phyloP scores from a whole-genome alignment of 2,888 invertebrate species.

The Drosophila leonis region DNA sequence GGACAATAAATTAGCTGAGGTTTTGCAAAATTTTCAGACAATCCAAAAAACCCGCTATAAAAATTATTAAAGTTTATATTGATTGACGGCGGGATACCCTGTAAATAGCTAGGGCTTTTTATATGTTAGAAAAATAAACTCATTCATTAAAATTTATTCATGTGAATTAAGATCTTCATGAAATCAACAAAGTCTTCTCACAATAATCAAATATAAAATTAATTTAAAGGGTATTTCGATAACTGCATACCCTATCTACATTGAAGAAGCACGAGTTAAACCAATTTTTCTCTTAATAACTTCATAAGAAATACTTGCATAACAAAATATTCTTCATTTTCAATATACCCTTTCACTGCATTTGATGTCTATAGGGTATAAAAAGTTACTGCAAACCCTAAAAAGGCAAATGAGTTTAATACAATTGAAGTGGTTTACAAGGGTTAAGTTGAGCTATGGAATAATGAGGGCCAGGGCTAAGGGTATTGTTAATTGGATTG shows the following conservation, averaged over 20 bases:
- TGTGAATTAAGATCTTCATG: neutral
- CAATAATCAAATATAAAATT: too few species aligned
- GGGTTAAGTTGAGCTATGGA: slow-evolving; percentile 46
- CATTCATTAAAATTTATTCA: too few species aligned
- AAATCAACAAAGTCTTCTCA: too few species aligned
- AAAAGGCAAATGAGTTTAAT: slow-evolving; percentile 64
- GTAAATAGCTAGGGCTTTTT: neutral
- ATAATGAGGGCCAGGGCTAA: slow-evolving; percentile 43
- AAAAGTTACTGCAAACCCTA: slow-evolving; percentile 13
- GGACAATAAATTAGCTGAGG: slow-evolving; percentile 68
- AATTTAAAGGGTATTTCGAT: too few species aligned
- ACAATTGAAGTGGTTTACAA: slow-evolving; percentile 64
- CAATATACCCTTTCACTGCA: neutral
- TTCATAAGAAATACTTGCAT: neutral
- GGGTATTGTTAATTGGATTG: slow-evolving; percentile 44
- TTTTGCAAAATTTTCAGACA: slow-evolving; percentile 44
- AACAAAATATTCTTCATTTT: neutral
- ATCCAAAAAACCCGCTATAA: slow-evolving; percentile 37
- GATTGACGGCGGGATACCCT: neutral
- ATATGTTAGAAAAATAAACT: neutral
- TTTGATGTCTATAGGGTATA: slow-evolving; percentile 7
- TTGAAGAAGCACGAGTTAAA: too few species aligned
- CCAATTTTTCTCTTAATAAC: neutral
- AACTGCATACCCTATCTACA: too few species aligned
- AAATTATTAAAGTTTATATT: neutral